Percentiles rank a stretch among this genome's conserved stretches.
phyloP scores from a whole-genome alignment of 2,113 vertebrate genomes.

The Procavia capensis region DNA sequence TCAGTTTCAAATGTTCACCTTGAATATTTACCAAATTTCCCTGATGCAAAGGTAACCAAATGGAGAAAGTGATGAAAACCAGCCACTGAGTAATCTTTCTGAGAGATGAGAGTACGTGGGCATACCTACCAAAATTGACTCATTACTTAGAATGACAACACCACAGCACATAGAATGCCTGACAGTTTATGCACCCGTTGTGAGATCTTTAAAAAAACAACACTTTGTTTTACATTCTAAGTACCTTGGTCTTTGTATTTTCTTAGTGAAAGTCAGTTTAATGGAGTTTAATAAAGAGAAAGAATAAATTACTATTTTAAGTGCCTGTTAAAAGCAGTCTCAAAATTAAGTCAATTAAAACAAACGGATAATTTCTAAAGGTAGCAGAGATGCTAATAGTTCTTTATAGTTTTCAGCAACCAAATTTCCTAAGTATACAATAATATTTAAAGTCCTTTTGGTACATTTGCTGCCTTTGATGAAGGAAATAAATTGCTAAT shows the following conservation, averaged over 20 bases:
- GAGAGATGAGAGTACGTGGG: neutral
- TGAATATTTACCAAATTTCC: neutral
- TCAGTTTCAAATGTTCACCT: neutral
- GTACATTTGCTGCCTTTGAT: neutral
- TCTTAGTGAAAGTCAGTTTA: neutral
- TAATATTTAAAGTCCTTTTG: neutral
- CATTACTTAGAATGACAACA: neutral
- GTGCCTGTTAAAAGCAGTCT: neutral
- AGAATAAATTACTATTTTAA: neutral
- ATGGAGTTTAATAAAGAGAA: neutral
- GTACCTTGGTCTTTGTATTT: neutral
- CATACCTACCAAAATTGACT: neutral
- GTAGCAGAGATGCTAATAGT: neutral
- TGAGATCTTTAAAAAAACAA: neutral
- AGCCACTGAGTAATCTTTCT: neutral
- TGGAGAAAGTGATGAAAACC: conserved; percentile 12
- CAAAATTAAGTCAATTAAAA: neutral
- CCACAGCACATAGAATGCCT: neutral
- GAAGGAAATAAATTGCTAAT: neutral
- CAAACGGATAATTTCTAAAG: neutral
- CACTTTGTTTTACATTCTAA: neutral
- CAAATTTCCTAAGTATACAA: neutral
- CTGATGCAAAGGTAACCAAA: neutral
- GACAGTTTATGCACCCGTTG: neutral
- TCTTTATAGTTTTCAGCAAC: neutral